Conservation (phyloP, 2,113 vertebrate species). For the Psilopsiagon aurifrons region DNA sequence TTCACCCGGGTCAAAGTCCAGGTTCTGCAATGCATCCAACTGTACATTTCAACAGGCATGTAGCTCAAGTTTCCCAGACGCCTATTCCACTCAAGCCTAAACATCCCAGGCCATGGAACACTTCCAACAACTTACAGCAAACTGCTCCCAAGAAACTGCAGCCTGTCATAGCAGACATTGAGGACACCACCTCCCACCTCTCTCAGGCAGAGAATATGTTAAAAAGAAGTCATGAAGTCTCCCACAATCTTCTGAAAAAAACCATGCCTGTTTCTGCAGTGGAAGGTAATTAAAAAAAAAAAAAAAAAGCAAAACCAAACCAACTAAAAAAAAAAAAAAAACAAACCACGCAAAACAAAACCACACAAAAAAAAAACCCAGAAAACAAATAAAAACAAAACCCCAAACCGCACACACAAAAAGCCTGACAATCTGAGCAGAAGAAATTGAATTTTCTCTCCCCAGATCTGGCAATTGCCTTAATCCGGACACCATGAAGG, state of each 20-base stretch:
- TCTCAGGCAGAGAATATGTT: background rate
- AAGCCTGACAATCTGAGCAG: background rate
- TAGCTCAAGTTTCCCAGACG: background rate
- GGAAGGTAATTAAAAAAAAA: background rate
- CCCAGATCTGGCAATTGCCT: background rate
- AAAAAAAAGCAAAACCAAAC: background rate
- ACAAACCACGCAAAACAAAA: background rate
- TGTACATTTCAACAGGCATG: background rate
- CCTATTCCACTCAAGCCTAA: background rate
- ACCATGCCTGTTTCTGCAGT: background rate
- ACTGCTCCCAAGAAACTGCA: background rate
- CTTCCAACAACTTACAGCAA: background rate
- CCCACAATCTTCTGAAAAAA: background rate
- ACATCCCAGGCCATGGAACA: background rate
- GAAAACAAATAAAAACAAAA: background rate
- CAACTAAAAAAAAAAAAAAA: background rate
- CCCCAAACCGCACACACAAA: background rate
- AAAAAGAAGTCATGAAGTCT: background rate
- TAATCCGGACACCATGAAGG: slow-evolving; percentile 24
- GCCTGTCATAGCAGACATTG: background rate
- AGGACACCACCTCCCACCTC: background rate
- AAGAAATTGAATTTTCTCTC: slow-evolving; percentile 31
- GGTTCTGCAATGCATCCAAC: background rate
- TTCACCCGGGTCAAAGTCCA: background rate
- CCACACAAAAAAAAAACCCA: background rate